Evolutionary conservation across 2,888 invertebrate species (phyloP), one percentile per base, ranked within the genome.

Genomic region (Erebia aethiops): DNA sequence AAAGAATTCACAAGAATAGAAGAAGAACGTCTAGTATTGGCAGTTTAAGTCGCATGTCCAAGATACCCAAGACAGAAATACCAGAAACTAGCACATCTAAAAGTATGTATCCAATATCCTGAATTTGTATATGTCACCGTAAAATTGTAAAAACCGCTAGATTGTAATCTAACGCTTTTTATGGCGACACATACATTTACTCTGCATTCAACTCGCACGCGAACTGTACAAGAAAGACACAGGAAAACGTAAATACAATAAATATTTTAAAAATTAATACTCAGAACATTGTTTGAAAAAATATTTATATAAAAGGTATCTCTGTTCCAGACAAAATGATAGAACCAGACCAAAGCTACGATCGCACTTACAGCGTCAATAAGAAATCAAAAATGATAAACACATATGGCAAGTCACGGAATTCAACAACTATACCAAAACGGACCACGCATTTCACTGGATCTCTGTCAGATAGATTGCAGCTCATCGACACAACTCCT

Each of bases 401-500:
- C 72, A 88, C 89, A 0, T 91, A 90, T 54, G 85, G 89, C 0
- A 91, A 89, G 74, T 81, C 84, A 2, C 83, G 81, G 52, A 77
- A 16, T 41, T 13, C 76, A 1, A 76, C 81, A 18, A 76, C 78
- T 18, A 78, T 79, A 71, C 75, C 81, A 61, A 88, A 87, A 75
- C 81, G 80, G 67, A 83, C 84, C 0, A 80, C 78, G 10, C 86
- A 84, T n/a, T 88, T 82, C 67, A 86, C 87, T 0, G 91, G 90
- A 0, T 90, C 91, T 0, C 79, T 92, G 14, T 88, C 91, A 0
- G 90, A 92, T 71, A 81, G 92, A 71, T 80, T 92, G 8, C 87
- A 86, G 72, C 78, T 92, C 8, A 92, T 92, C 13, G 92, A 92
- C 64, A 89, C 92, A 0, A 92, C 91, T 1, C 92, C 92, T 0